Percentiles rank a stretch among this genome's conserved stretches.
These are phyloP conservation scores for Megalurothrips usitatus DNA, from an alignment of 2,888 invertebrate genomes.

Conservation along the genomic window DNA sequence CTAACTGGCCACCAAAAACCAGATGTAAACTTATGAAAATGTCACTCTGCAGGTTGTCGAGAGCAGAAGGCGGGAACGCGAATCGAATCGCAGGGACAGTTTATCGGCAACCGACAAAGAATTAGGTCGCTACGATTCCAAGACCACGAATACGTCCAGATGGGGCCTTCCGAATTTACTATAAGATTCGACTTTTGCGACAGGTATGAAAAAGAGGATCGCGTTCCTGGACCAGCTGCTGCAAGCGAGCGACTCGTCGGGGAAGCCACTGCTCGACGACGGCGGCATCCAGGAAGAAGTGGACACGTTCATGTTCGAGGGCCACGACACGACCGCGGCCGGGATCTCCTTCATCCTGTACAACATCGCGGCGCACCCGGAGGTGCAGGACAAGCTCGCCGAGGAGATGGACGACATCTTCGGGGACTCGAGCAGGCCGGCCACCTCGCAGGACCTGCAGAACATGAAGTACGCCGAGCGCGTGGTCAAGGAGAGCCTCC, in stretches of 20 bases:
- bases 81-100: neutral
- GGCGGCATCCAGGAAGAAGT: neutral
- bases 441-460: constrained; percentile 55
- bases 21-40: too few species aligned
- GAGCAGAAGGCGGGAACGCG: neutral
- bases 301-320: constrained; percentile 43
- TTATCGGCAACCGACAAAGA: neutral
- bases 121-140: neutral
- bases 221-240: neutral
- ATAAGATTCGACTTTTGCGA: neutral
- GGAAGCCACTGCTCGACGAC: constrained; percentile 34
- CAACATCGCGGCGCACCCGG: constrained; percentile 45
- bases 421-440: constrained; percentile 48
- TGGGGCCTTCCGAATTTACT: neutral
- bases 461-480: constrained; percentile 64
- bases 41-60: neutral
- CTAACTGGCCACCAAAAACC: too few species aligned
- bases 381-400: constrained; percentile 48
- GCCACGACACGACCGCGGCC: constrained; percentile 52
- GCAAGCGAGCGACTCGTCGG: neutral
- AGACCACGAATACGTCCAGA: too few species aligned
- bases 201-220: neutral
- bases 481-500: constrained; percentile 63
- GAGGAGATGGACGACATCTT: constrained; percentile 52
- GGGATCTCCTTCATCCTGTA: constrained; percentile 49